Conservation (phyloP, 2,888 invertebrate genomes). For the Eurytoma californica region DNA sequence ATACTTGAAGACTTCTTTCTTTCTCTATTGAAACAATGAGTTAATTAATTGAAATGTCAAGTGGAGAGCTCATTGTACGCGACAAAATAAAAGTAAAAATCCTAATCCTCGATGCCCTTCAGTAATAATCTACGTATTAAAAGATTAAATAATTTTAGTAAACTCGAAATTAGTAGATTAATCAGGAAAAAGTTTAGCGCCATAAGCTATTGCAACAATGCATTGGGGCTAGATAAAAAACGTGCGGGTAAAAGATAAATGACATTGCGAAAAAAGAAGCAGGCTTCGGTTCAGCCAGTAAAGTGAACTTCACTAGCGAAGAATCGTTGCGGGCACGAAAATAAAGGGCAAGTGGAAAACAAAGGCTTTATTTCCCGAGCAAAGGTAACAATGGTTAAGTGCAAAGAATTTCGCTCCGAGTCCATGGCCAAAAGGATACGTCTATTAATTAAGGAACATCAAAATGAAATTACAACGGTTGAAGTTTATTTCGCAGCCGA, state of each 20-base stretch:
- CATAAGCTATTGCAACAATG: too few species aligned
- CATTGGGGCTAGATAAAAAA: too few species aligned
- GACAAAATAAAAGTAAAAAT: too few species aligned
- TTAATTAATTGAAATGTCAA: constrained; percentile 25
- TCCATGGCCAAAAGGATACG: constrained; percentile 1
- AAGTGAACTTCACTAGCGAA: too few species aligned
- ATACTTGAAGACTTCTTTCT: not conserved
- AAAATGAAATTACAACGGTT: constrained; percentile 29
- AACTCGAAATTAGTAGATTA: not conserved
- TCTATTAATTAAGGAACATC: constrained; percentile 40
- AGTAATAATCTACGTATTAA: too few species aligned
- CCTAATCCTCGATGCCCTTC: too few species aligned
- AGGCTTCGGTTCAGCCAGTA: too few species aligned
- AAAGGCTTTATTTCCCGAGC: constrained; percentile 21
- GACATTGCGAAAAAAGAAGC: not conserved
- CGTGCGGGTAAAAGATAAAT: constrained; percentile 1
- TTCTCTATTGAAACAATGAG: constrained; percentile 2
- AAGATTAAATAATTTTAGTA: not conserved
- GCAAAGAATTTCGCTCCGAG: not conserved
- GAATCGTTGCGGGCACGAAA: constrained; percentile 2
- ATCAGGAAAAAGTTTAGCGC: too few species aligned
- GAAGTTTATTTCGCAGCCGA: not conserved
- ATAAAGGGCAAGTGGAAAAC: constrained; percentile 12
- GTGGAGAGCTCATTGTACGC: too few species aligned
- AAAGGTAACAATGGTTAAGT: constrained; percentile 9